Percentiles rank a stretch among this genome's conserved stretches.
Conservation (phyloP, 2,797 vertebrate species). For the Choloepus didactylus region DNA sequence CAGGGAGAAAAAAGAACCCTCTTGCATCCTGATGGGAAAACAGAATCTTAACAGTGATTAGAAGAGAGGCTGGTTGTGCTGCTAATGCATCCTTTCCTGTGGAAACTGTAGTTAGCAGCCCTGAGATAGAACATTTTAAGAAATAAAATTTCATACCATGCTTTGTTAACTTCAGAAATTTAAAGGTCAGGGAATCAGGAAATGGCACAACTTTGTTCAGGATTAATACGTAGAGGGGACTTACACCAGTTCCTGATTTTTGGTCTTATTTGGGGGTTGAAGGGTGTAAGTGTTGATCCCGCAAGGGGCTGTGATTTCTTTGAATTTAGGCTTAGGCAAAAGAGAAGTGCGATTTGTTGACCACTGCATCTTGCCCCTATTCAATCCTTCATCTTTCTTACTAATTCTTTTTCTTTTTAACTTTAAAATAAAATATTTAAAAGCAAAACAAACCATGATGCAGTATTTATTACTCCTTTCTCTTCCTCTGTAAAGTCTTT, state of each 20-base stretch:
- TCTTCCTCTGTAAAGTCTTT: neutral
- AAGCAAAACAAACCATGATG: neutral
- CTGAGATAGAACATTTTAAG: neutral
- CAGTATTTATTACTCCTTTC: neutral
- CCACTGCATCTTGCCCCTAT: neutral
- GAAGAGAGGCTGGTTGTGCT: neutral
- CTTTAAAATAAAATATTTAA: neutral
- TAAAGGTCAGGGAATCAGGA: neutral
- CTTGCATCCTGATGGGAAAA: neutral
- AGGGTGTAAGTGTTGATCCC: neutral
- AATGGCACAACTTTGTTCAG: neutral
- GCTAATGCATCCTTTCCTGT: neutral
- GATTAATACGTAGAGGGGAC: neutral
- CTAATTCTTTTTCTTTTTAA: neutral
- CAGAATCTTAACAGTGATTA: neutral
- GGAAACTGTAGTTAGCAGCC: neutral
- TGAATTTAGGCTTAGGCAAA: conserved; percentile 7
- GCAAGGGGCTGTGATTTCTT: neutral
- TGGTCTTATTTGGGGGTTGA: neutral
- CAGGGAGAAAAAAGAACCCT: neutral
- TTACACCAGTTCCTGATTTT: neutral
- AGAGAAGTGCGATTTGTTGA: neutral
- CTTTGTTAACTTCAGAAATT: neutral
- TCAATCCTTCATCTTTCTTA: neutral
- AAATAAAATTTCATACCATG: neutral